Percentiles rank a stretch among this genome's conserved stretches.
phyloP scores from a whole-genome alignment of 2,888 invertebrate genomes.

The Agrochola circellaris region DNA sequence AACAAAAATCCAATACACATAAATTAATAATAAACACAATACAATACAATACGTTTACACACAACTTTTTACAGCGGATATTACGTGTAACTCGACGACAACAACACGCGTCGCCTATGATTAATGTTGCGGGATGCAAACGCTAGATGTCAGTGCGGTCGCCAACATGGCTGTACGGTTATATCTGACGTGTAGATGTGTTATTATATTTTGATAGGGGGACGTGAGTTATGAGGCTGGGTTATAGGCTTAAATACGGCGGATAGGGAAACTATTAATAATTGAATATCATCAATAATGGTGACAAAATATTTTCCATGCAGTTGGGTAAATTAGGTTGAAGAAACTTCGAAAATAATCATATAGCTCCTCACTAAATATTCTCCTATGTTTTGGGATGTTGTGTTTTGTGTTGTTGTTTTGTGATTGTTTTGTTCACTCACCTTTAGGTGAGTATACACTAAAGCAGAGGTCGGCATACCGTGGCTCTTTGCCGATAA shows the following conservation, averaged over 20 bases:
- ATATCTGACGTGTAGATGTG: slow-evolving; percentile 37
- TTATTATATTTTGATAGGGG: slow-evolving; percentile 40
- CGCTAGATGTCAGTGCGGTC: slow-evolving; percentile 60
- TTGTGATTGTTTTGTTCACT: too few relatives aligned
- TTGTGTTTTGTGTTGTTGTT: too few relatives aligned
- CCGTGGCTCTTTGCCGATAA: too few relatives aligned
- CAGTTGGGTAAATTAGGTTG: not conserved
- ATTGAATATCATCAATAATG: not conserved
- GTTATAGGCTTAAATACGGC: slow-evolving; percentile 7
- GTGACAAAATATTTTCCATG: not conserved
- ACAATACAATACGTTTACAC: slow-evolving; percentile 42
- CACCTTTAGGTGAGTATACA: too few relatives aligned
- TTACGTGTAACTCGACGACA: slow-evolving; percentile 61
- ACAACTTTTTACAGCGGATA: slow-evolving; percentile 61
- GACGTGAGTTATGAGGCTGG: slow-evolving; percentile 12
- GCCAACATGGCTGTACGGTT: slow-evolving; percentile 9
- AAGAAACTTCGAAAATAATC: not conserved
- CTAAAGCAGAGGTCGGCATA: too few relatives aligned
- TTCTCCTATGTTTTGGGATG: too few relatives aligned
- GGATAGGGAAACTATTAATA: slow-evolving; percentile 8
- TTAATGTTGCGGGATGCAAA: slow-evolving; percentile 61
- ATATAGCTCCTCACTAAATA: too few relatives aligned
- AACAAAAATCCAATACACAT: slow-evolving; percentile 36
- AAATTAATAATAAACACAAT: slow-evolving; percentile 40
- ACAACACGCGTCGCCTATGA: slow-evolving; percentile 60